These are phyloP conservation scores for Phaenicophaeus curvirostris DNA, from an alignment of 2,797 vertebrate genomes.

Conservation along the genomic window DNA sequence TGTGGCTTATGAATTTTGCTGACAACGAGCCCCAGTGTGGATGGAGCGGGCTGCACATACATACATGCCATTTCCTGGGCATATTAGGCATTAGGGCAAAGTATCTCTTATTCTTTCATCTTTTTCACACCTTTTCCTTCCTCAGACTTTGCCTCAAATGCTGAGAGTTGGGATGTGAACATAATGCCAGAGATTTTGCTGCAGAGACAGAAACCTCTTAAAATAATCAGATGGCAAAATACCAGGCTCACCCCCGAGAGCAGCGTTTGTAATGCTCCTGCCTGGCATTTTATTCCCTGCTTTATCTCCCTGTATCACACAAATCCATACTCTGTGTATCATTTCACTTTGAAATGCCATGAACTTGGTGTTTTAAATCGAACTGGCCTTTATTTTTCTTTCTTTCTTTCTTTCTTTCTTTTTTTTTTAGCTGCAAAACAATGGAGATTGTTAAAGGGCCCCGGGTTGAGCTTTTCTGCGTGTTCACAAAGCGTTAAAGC, in stretches of 20 bases:
- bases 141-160: not conserved
- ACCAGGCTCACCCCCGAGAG: conserved; percentile 60
- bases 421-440: conserved; percentile 60
- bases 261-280: not conserved
- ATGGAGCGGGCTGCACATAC: not conserved
- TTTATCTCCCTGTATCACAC: conserved; percentile 52
- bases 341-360: conserved; percentile 77
- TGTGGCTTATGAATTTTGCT: conserved; percentile 6
- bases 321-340: conserved; percentile 40
- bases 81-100: not conserved
- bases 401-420: not conserved
- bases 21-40: conserved; percentile 49
- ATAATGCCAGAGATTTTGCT: conserved; percentile 40
- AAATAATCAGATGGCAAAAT: conserved; percentile 67
- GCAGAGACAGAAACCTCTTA: conserved; percentile 30
- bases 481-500: conserved; percentile 83
- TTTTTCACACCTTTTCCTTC: conserved; percentile 39
- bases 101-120: not conserved
- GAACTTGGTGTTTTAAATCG: conserved; percentile 80
- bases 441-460: conserved; percentile 75
- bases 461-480: conserved; percentile 75
- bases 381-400: not conserved
- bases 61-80: not conserved
- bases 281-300: conserved; percentile 42
- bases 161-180: not conserved